Base-by-base conservation (phyloP, 1,140 invertebrate species). In the Steinernema khuongi region DNA sequence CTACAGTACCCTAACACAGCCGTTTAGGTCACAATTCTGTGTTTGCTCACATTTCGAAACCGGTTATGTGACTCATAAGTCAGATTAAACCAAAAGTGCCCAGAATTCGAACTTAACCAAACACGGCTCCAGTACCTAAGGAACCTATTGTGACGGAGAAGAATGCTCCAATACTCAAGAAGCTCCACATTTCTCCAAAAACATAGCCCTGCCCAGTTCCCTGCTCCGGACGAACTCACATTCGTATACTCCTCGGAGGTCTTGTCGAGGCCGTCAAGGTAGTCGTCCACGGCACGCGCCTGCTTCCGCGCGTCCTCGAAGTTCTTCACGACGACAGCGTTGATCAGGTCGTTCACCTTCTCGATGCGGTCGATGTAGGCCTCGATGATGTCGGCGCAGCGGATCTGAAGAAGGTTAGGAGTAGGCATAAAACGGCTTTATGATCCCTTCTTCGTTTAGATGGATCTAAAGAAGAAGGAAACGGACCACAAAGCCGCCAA, bases 341-440 rank as follows among this genome's bases (percentile, higher is more conserved):
- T 83, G 31, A 83, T 71, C 0, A 75, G 31, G 50, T 67, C 22
- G 41, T 83, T 81, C 0, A 83, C 75, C 29, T 78, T 67, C 43
- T 82, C 69, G 30, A 84, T 79, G 31, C 81, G 28, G 1, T 70
- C 71, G 29, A 83, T 82, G 70, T 83, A 83, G 1, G 74, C 74
- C 19, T 75, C 71, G 11, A 83, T 70, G 33, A 83, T 74, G 2
- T 72, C 77, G 1, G 36, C 29, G 17, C 74, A 74, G 26, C 31
- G 41, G 22, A 77, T 79, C 76, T 77, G 69, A 79, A 77, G 29
- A 22, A 26, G n/a, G n/a, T n/a, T n/a, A n/a, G 0, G 28, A 32
- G 36, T 74, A 73, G 17, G 7, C 28, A 43, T n/a, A 50, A 60
- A 60, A 60, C 19, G 7, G 11, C 4, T 66, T 70, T 7, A 70